Conservation (phyloP, 2,113 vertebrate species). For the Anas platyrhynchos region DNA sequence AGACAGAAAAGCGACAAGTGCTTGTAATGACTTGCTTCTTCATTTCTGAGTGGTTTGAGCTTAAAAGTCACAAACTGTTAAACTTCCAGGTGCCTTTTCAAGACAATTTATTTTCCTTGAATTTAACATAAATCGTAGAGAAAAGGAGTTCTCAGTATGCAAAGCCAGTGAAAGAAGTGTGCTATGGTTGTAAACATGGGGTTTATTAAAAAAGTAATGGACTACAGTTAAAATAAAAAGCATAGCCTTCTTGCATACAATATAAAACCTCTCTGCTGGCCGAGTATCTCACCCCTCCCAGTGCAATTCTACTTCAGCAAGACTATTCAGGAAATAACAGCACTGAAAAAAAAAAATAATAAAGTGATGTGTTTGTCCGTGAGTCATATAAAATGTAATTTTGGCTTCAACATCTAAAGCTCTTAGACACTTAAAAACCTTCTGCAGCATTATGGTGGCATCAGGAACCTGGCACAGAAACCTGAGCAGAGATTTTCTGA, state of each 20-base stretch:
- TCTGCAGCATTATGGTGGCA: not conserved
- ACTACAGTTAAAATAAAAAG: not conserved
- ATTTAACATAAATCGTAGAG: not conserved
- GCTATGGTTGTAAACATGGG: not conserved
- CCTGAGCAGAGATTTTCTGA: not conserved
- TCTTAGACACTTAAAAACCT: slow-evolving; percentile 3
- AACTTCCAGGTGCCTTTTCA: slow-evolving; percentile 1
- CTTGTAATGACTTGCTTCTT: slow-evolving; percentile 46
- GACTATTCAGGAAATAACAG: slow-evolving; percentile 3
- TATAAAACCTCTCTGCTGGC: not conserved
- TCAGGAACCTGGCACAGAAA: not conserved
- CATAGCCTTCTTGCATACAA: not conserved
- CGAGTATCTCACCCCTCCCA: not conserved
- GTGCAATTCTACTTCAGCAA: not conserved
- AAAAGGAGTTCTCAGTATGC: not conserved
- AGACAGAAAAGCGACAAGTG: not conserved
- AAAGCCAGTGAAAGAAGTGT: not conserved
- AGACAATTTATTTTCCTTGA: not conserved
- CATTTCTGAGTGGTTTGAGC: slow-evolving; percentile 24
- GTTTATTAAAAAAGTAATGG: not conserved
- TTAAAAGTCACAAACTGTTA: slow-evolving; percentile 8
- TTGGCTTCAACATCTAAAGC: slow-evolving; percentile 20
- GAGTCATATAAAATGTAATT: slow-evolving; percentile 20
- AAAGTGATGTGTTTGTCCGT: not conserved
- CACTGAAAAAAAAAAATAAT: not conserved